These are phyloP conservation scores for Lithobates pipiens DNA, from an alignment of 2,797 vertebrate species.

Conservation along the genomic window DNA sequence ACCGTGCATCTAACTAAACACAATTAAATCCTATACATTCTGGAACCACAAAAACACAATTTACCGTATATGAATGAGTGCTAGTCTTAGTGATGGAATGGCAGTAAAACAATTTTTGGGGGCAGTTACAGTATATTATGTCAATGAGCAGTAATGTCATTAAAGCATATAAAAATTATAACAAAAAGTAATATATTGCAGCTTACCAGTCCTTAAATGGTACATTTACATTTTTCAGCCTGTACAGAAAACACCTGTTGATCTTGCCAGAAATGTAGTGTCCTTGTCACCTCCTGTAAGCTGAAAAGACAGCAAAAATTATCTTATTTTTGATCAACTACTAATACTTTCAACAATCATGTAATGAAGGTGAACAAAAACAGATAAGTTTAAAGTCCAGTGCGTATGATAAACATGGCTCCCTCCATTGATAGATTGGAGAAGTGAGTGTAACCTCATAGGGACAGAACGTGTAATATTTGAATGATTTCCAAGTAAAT, in stretches of 20 bases:
- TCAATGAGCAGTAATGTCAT: not conserved
- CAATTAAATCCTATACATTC: conserved; percentile 1
- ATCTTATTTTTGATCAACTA: not conserved
- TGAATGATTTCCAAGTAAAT: too few species aligned
- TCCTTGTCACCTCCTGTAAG: not conserved
- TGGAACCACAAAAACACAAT: conserved; percentile 1
- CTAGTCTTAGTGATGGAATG: not conserved
- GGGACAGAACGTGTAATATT: too few species aligned
- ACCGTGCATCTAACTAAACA: not conserved
- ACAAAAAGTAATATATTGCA: not conserved
- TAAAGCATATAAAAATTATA: not conserved
- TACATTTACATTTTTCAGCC: not conserved
- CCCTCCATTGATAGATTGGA: too few species aligned
- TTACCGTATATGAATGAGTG: not conserved
- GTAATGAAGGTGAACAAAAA: too few species aligned
- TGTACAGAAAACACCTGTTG: not conserved
- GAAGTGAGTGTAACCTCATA: too few species aligned
- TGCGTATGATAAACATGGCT: too few species aligned
- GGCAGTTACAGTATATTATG: too few species aligned
- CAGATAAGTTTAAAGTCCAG: too few species aligned
- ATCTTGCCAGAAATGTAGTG: not conserved
- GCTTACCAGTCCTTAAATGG: too few species aligned
- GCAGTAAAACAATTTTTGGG: not conserved
- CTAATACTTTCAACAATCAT: too few species aligned
- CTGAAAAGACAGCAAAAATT: not conserved